Base-by-base conservation (phyloP, 2,797 vertebrate species). In the Lepus townsendii region DNA sequence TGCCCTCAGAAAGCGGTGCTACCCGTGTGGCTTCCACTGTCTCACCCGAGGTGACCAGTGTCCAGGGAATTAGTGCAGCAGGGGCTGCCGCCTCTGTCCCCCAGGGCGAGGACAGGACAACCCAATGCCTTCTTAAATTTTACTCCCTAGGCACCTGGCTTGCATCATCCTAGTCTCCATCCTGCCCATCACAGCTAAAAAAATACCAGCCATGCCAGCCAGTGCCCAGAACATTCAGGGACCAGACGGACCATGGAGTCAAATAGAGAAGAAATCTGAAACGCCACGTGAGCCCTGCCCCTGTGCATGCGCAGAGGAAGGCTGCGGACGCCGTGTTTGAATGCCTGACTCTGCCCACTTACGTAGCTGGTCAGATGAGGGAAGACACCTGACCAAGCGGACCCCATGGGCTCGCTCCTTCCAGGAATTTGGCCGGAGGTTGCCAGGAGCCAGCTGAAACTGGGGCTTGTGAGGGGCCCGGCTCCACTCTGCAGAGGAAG, bases 211-310 rank as follows among this genome's bases (percentile, higher is more conserved):
- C 17, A 30, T 0, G 2, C 0, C 14, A 5, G 26, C 38, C 65
- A 16, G 4, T 2, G 5, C 19, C 30, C 72, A 50, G 35, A 88
- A 62, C 26, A 9, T n/a, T 88, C 73, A 0, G 6, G 11, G 30
- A 83, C 38, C 30, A 0, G 5, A 35, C 24, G 3, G 9, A 32
- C 0, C 2, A 13, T 9, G 17, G 26, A 63, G 5, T 0, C 19
- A 57, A 63, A 47, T 19, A 19, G 32, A 42, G 22, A 13, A 16
- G 42, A 54, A 17, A 76, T 62, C 52, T 54, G 22, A 47, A 65
- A 30, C 22, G 24, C 63, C 80, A 57, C 1, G 12, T 19, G 3
- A 32, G 60, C n/a, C 24, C 60, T 57, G 60, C 22, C 30, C 27
- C 17, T 57, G 54, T 2, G 54, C 54, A 1, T 19, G 71, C 35